These are phyloP conservation scores for Acleris cristana DNA, from an alignment of 2,888 invertebrate genomes.

Conservation along the genomic window DNA sequence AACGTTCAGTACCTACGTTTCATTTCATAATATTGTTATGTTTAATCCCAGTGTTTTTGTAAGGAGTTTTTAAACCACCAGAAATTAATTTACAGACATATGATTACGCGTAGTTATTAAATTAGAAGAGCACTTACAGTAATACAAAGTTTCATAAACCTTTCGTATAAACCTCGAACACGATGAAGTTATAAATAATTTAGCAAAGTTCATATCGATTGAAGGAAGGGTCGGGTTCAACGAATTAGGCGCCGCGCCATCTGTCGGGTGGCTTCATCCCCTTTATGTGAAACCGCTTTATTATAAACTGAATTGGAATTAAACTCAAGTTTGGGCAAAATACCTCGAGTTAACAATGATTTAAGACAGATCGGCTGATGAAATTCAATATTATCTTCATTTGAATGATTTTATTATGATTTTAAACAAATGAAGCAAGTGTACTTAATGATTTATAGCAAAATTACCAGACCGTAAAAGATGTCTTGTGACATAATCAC, in stretches of 20 bases:
- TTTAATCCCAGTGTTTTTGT: too few species aligned
- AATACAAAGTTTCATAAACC: slow-evolving; percentile 17
- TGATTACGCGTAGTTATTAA: background rate
- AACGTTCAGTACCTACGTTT: too few species aligned
- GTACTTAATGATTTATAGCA: too few species aligned
- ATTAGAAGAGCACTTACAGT: background rate
- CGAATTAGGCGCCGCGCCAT: slow-evolving; percentile 32
- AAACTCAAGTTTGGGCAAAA: slow-evolving; percentile 25
- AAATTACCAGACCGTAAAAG: too few species aligned
- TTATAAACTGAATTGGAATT: slow-evolving; percentile 36
- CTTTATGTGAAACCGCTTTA: slow-evolving; percentile 30
- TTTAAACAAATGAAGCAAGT: too few species aligned
- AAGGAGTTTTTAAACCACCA: too few species aligned
- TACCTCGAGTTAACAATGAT: slow-evolving; percentile 4
- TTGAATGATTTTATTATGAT: too few species aligned
- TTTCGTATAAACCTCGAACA: slow-evolving; percentile 17
- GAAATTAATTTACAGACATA: too few species aligned
- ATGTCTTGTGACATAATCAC: too few species aligned
- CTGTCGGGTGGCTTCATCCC: slow-evolving; percentile 24
- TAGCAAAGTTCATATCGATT: slow-evolving; percentile 38
- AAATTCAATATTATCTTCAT: too few species aligned
- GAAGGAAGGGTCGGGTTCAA: slow-evolving; percentile 24
- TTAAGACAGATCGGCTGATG: background rate
- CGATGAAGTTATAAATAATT: slow-evolving; percentile 37
- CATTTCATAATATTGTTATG: too few species aligned